These are phyloP conservation scores for Saccopteryx leptura DNA, from an alignment of 2,113 vertebrate genomes.

Conservation along the genomic window DNA sequence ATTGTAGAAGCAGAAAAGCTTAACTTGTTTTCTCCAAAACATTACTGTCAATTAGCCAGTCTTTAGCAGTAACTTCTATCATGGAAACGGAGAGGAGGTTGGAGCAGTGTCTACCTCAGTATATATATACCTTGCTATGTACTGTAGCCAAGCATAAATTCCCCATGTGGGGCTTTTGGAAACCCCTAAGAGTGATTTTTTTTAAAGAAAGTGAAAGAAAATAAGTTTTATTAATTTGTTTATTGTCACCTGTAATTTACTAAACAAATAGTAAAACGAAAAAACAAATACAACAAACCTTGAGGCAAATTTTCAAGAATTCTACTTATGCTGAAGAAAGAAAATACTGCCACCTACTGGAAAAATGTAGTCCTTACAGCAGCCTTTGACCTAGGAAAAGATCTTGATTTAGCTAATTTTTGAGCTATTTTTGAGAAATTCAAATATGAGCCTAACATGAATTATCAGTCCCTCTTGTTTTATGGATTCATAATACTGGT, in stretches of 20 bases:
- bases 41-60: neutral
- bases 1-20: neutral
- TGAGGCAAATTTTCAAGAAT: neutral
- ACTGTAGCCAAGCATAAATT: neutral
- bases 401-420: neutral
- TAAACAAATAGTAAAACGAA: conserved; percentile 45
- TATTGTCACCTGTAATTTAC: conserved; percentile 51
- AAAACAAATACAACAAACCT: conserved; percentile 16
- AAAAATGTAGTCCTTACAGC: neutral
- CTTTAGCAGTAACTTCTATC: neutral
- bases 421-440: neutral
- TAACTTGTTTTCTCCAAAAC: conserved; percentile 1
- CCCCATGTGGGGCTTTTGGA: neutral
- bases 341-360: conserved; percentile 80
- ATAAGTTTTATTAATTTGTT: conserved; percentile 27
- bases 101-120: fast-evolving
- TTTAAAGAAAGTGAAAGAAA: neutral
- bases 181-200: neutral
- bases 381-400: conserved; percentile 18
- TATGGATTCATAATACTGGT: neutral
- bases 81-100: neutral
- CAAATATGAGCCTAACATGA: neutral
- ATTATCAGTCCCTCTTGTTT: neutral
- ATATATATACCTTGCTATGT: neutral
- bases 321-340: conserved; percentile 20